Base-by-base conservation (phyloP, 1,140 invertebrate species). In the Gonioctena quinquepunctata region DNA sequence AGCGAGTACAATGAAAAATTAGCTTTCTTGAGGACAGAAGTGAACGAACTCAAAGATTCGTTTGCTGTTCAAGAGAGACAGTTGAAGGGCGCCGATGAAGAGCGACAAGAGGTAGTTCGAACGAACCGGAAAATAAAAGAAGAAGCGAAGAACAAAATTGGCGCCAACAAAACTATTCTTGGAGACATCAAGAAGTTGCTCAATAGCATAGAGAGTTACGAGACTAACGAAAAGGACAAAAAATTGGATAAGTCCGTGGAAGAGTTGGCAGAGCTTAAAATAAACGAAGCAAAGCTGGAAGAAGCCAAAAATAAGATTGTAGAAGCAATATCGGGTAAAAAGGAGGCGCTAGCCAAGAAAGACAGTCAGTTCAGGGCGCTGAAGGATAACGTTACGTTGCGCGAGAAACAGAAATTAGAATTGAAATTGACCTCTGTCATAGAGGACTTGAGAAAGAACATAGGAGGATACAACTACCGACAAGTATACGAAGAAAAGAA, bases 391-490 rank as follows among this genome's bases (percentile, higher is more conserved):
- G 52, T 70, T 7, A 68, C 68, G 26, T 56, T 80, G 13, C 66
- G 80, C 3, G 62, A 74, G 21, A 81, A 75, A 69, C 67, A 68
- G 42, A 74, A 70, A 48, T 28, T 83, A 81, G 70, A 83, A 81
- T 21, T 82, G 82, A 75, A 75, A 81, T 23, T 81, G 4, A 72
- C 80, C 22, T 79, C 76, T 8, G 78, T 85, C 19, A 84, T 86
- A 19, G 80, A 85, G 48, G 84, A 85, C 77, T 78, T 87, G n/a
- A 83, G 83, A 57, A 69, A 77, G 1, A 62, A 77, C 56, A 71
- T 82, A 21, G 73, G 75, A 1, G 69, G 67, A 19, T 63, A 80
- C 73, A 61, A 86, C 84, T 67, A 85, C 84, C 33, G 80, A 77
- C 74, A 82, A 77, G 52, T 87, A 26, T 56, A 52, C 4, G 68